Conservation (phyloP, 2,797 vertebrate genomes). For the Aeoliscus strigatus region DNA sequence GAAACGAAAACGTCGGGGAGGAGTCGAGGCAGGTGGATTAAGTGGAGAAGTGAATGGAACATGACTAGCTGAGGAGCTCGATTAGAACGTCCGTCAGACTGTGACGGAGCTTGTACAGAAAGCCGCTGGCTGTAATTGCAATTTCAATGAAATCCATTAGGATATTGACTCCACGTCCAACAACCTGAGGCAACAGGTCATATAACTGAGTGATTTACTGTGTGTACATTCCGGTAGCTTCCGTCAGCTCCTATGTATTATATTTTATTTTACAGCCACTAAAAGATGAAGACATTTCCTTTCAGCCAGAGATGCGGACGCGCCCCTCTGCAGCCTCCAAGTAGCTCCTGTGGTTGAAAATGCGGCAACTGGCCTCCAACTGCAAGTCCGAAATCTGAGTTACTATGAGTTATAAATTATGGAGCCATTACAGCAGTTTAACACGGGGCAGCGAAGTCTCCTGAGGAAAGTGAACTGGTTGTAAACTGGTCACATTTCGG, state of each 20-base stretch:
- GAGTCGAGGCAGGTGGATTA: slow-evolving; percentile 5
- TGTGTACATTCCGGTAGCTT: not conserved
- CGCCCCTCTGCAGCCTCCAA: too few species aligned
- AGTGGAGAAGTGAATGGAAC: slow-evolving; percentile 8
- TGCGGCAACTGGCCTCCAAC: too few species aligned
- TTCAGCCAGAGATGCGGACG: too few species aligned
- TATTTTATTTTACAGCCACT: slow-evolving; percentile 19
- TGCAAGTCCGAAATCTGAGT: too few species aligned
- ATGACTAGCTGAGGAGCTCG: slow-evolving; percentile 2
- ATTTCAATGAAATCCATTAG: slow-evolving; percentile 30
- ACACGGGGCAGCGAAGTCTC: too few species aligned
- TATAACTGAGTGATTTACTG: too few species aligned
- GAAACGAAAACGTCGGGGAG: not conserved
- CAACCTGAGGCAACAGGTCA: slow-evolving; percentile 14
- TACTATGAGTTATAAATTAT: too few species aligned
- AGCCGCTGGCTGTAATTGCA: slow-evolving; percentile 14
- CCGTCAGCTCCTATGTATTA: not conserved
- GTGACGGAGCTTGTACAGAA: slow-evolving; percentile 12
- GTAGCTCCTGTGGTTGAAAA: too few species aligned
- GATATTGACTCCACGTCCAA: slow-evolving; percentile 20
- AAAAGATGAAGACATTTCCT: slow-evolving; percentile 36
- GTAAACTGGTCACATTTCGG: too few species aligned
- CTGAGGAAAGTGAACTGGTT: too few species aligned
- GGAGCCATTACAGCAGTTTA: too few species aligned
- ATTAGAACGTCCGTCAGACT: slow-evolving; percentile 12